Evolutionary conservation across 2,797 vertebrate species (phyloP), one percentile per base, ranked within the genome.

Genomic region (Psittacula echo): DNA sequence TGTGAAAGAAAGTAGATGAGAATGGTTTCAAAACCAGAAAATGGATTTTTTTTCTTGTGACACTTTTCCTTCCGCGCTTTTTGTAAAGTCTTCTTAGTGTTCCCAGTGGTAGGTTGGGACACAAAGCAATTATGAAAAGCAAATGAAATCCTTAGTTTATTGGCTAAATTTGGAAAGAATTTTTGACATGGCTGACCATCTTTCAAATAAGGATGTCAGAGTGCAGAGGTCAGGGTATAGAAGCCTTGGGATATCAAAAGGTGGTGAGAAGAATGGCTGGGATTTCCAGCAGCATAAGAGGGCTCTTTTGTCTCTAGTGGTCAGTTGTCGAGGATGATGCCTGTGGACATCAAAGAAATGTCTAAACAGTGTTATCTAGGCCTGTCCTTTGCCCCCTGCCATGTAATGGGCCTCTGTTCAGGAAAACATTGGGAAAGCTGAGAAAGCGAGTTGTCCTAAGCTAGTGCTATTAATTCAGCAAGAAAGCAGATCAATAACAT

Each of bases 321-420:
- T 94, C 74, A 41, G 83, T 96, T 95, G 96, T 96, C 50, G 74
- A 91, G 98, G 97, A 93, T 96, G 97, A 96, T 94, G 96, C 97
- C 97, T 95, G 88, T 95, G 94, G 96, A 98, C 99, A 98, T 99
- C 98, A 99, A 99, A 99, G 99, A 97, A 97, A 93, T 94, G 97
- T 98, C 98, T 98, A 97, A 98, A 98, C 97, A 97, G 98, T 98
- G 98, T 98, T 98, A 98, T 98, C 98, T 98, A 95, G 95, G 97
- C 89, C 97, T 95, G 98, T 98, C 97, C 98, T 98, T 98, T 98
- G 98, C 98, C 97, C 96, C 96, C 65, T 94, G 93, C 97, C 96
- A 97, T 97, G 97, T 97, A 97, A 97, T 95, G 77, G 97, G 93
- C 96, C 97, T 96, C 94, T 96, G 98, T 94, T 80, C 84, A 91